Percentiles rank a stretch among this genome's conserved stretches.
These are phyloP conservation scores for Enteromius radiatus DNA, from an alignment of 2,797 vertebrate genomes.

Conservation along the genomic window DNA sequence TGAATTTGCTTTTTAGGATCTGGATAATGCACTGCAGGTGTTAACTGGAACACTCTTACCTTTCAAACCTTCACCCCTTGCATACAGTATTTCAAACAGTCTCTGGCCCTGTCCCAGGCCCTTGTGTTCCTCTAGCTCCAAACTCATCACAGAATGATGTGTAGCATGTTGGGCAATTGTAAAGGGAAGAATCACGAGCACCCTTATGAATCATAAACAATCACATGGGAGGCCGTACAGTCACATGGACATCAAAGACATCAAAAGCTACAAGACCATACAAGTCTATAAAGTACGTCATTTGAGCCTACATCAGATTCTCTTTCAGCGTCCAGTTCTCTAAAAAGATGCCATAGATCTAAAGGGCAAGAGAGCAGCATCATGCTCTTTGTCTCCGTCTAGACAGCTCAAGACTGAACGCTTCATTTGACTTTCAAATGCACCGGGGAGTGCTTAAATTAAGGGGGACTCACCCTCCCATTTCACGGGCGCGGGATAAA, in stretches of 20 bases:
- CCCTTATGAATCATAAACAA: background rate
- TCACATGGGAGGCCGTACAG: background rate
- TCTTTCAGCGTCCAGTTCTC: constrained; percentile 4
- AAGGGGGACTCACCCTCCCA: constrained; percentile 54
- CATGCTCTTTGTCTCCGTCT: constrained; percentile 51
- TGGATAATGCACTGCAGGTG: background rate
- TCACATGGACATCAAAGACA: background rate
- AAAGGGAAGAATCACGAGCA: background rate
- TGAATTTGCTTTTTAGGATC: background rate
- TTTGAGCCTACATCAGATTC: background rate
- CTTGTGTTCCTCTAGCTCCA: background rate
- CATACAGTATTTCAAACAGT: background rate
- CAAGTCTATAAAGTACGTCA: background rate
- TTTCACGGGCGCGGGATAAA: constrained; percentile 52
- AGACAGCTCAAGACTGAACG: constrained; percentile 56
- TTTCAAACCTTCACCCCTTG: background rate
- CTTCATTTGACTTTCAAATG: constrained; percentile 60
- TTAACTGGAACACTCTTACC: background rate
- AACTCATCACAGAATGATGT: background rate
- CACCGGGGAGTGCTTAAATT: constrained; percentile 52
- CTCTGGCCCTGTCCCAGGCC: background rate
- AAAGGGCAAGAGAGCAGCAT: constrained; percentile 41
- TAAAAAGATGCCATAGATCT: constrained; percentile 18
- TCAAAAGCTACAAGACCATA: background rate
- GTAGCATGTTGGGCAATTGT: background rate